A percentile compares a stretch with the other conserved stretches of the same genome.
Evolutionary conservation across 2,888 invertebrate species (phyloP).

Genomic region (Drosophila putrida): DNA sequence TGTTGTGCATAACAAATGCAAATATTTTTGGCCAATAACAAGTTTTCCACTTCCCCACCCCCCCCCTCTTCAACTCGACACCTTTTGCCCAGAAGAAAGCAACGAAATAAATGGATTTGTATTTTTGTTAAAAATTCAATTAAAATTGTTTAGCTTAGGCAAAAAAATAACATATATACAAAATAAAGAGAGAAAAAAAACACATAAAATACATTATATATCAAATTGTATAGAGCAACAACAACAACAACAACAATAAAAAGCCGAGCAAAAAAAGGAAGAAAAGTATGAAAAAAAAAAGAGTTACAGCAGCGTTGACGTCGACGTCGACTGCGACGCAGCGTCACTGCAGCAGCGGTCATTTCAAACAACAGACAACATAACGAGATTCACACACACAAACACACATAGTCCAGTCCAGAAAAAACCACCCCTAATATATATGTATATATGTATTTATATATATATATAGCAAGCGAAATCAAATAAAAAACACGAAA

Average conservation of each 20-base stretch:
- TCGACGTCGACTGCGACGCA: slow-evolving; percentile 50
- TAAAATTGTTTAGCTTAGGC: slow-evolving; percentile 74
- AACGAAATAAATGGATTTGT: slow-evolving; percentile 59
- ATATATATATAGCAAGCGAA: slow-evolving; percentile 48
- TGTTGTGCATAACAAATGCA: slow-evolving; percentile 24
- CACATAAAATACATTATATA: slow-evolving; percentile 67
- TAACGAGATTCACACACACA: slow-evolving; percentile 75
- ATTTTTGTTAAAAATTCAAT: slow-evolving; percentile 78
- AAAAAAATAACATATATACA: neutral
- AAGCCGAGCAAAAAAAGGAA: slow-evolving; percentile 7
- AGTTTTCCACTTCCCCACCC: neutral
- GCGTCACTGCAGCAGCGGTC: slow-evolving; percentile 65
- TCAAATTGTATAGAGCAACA: slow-evolving; percentile 57
- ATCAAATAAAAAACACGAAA: slow-evolving; percentile 76
- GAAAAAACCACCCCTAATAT: slow-evolving; percentile 55
- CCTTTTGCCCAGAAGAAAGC: neutral
- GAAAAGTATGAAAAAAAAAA: slow-evolving; percentile 46
- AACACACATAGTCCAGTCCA: slow-evolving; percentile 39
- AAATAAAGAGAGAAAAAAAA: slow-evolving; percentile 16
- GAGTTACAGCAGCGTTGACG: slow-evolving; percentile 64
- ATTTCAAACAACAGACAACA: slow-evolving; percentile 80
- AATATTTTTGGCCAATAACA: slow-evolving; percentile 7
- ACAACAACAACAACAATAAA: slow-evolving; percentile 12
- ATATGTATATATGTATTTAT: slow-evolving; percentile 21
- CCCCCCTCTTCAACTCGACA: too few relatives aligned